phyloP scores from a whole-genome alignment of 2,797 vertebrate species.

The Malurus splendens region DNA sequence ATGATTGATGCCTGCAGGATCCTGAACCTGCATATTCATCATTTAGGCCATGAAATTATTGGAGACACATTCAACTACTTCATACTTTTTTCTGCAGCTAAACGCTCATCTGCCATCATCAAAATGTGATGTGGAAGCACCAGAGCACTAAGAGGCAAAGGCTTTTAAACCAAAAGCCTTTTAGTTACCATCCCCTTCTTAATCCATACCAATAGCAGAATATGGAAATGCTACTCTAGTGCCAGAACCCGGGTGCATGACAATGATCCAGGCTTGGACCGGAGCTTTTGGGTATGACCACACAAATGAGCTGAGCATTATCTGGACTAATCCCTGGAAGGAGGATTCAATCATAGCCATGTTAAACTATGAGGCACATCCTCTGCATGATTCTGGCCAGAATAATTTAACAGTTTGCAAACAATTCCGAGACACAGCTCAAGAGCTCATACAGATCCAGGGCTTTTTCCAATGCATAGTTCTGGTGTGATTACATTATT shows the following conservation, averaged over 20 bases:
- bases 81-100: not conserved
- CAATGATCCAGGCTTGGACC: not conserved
- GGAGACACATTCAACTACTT: not conserved
- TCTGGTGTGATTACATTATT: not conserved
- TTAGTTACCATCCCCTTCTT: not conserved
- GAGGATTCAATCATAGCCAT: not conserved
- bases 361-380: not conserved
- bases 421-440: not conserved
- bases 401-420: not conserved
- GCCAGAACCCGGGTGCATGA: not conserved
- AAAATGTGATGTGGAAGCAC: not conserved
- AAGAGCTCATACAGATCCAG: not conserved
- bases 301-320: not conserved
- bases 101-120: not conserved
- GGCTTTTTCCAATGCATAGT: not conserved
- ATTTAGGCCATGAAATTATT: not conserved
- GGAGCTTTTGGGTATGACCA: not conserved
- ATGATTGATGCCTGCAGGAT: not conserved
- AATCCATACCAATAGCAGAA: not conserved
- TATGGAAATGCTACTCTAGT: not conserved
- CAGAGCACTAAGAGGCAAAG: not conserved
- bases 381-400: not conserved
- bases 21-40: not conserved
- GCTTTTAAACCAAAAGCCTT: not conserved
- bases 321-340: not conserved